Base-by-base conservation (phyloP, 2,113 vertebrate species). In the Nymphicus hollandicus region DNA sequence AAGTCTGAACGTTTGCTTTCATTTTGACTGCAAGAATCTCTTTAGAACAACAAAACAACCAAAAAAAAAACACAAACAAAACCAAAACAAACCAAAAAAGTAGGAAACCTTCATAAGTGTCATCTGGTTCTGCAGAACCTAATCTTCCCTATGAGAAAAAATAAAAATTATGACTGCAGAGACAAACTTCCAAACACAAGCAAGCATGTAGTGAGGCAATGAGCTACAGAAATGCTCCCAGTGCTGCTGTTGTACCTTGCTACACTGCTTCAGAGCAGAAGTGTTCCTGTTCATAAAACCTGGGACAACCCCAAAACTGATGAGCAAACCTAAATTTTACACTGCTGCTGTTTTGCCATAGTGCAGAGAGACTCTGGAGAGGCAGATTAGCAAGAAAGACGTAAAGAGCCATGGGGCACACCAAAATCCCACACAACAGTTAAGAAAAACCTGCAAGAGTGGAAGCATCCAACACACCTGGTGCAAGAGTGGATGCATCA, bases 1-100 rank as follows among this genome's bases (percentile, higher is more conserved):
- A 46, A 66, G 46, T 80, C 86, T 78, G 66, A 97, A 95, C 79
- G 79, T 73, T 96, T 81, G 72, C 76, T 97, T 97, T 96, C 93
- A 88, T 88, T 97, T 63, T 97, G 92, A 95, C 76, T 89, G 80
- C 19, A n/a, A n/a, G n/a, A n/a, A 56, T 87, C 43, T 63, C 86
- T 94, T 77, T 79, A 91, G 46, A 96, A 86, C 60, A 91, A n/a
- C 13, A n/a, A 35, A n/a, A n/a, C 15, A n/a, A n/a, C n/a, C n/a
- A 22, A 22, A 56, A 13, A 20, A n/a, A 56, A 52, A 44, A 5
- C 41, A 11, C 24, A 18, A 53, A 53, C 17, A 27, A 14, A 50
- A 14, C 3, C 14, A 15, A 50, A 50, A 9, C 6, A 49, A 49
- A 29, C 18, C 29, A 44, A 47, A 35, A 55, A 19, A 64, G 33